Evolutionary conservation across 2,113 vertebrate species (phyloP), one percentile per base, ranked within the genome.

Genomic region (Anoura caudifer): DNA sequence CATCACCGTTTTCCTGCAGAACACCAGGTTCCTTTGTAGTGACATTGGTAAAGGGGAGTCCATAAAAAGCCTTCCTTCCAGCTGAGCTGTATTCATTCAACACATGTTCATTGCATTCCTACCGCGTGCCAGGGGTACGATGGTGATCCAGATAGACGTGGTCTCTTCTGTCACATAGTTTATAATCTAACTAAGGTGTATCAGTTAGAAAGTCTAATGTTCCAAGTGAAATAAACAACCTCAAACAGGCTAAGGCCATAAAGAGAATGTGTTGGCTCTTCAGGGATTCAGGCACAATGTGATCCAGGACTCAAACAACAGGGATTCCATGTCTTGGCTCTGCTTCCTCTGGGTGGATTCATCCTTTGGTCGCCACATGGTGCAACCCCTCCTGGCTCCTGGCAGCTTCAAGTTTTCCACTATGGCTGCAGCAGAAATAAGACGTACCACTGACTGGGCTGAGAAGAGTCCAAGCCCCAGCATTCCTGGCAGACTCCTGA

Each of bases 211-310:
- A 45, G 52, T 76, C 76, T 54, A 87, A 87, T 83, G 52, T 81
- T 96, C 45, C 70, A 52, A 81, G 67, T 59, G 65, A 94, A 95
- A 61, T 47, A 81, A 95, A 86, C 22, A 47, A 89, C 75, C 84
- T 65, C 84, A 56, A 79, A 76, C 61, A 87, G 31, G 14, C 52
- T 76, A 65, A 38, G 70, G 86, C 83, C 69, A 72, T 87, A 69
- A 59, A 63, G 36, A 65, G 61, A 86, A 91, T 75, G 38, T 22
- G 47, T 45, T 31, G 92, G 59, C 80, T 93, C 75, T 7, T 4
- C 82, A 47, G 47, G 28, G 65, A 91, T 52, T 26, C 47, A 90
- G 77, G 61, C 59, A 65, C 33, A 33, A 43, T 59, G 76, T 87
- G 90, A 81, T 20, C 69, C 72, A 96, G 72, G 70, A 77, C 33